A percentile compares a stretch with the other conserved stretches of the same genome.
Conservation (phyloP, 2,797 vertebrate species). For the Falco columbarius region DNA sequence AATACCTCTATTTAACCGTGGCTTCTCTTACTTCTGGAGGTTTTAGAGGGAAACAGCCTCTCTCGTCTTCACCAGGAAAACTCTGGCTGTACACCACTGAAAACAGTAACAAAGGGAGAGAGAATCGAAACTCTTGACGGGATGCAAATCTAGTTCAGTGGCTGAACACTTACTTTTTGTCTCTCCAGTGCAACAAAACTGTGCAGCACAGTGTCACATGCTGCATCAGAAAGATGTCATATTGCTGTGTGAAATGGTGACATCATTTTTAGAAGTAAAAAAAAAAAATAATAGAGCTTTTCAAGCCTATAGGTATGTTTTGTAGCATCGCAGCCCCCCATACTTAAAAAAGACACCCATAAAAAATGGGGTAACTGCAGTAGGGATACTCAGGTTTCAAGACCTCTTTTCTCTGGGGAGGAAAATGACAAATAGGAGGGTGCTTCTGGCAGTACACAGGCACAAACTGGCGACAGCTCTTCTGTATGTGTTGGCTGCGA, state of each 20-base stretch:
- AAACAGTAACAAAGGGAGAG: background rate
- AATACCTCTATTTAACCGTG: background rate
- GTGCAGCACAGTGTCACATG: background rate
- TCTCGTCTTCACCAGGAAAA: background rate
- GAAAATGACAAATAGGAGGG: background rate
- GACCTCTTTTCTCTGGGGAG: fast-evolving
- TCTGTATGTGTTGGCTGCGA: fast-evolving
- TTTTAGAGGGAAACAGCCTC: background rate
- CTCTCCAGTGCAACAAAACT: background rate
- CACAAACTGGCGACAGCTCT: fast-evolving
- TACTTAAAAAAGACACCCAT: background rate
- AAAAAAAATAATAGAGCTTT: background rate
- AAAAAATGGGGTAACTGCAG: fast-evolving
- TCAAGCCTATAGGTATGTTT: background rate
- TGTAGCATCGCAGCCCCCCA: background rate
- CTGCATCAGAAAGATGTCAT: background rate
- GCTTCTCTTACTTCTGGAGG: background rate
- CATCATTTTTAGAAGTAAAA: background rate
- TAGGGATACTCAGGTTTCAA: fast-evolving
- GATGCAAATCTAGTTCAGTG: background rate
- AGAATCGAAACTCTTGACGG: background rate
- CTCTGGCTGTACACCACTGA: background rate
- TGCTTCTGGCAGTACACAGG: fast-evolving
- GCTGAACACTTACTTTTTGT: background rate
- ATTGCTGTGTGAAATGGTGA: background rate